Conservation (phyloP, 2,888 invertebrate species). For the Sinhomidia bicolor region DNA sequence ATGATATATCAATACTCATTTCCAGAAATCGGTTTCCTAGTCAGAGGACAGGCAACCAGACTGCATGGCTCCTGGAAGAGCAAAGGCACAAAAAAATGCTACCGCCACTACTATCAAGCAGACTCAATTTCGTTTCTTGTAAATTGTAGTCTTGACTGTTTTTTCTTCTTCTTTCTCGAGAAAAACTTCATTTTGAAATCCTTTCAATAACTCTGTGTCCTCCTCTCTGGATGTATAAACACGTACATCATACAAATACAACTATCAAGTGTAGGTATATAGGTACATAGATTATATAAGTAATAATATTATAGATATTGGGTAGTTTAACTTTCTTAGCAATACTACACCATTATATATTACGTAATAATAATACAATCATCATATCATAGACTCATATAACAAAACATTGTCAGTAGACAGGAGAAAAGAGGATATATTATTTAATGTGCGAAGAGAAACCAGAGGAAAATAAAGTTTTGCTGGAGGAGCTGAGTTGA, state of each 20-base stretch:
- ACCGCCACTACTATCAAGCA: not conserved
- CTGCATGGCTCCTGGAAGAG: conserved; percentile 58
- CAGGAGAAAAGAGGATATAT: conserved; percentile 5
- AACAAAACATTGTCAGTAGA: conserved; percentile 50
- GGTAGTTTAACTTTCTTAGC: no score
- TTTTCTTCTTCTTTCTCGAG: not conserved
- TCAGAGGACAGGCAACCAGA: no score
- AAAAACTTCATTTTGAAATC: conserved; percentile 67
- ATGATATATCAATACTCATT: conserved; percentile 63
- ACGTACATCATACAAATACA: conserved; percentile 6
- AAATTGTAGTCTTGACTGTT: no score
- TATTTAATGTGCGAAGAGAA: conserved; percentile 1
- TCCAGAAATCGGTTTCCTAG: conserved; percentile 39
- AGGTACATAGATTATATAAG: not conserved
- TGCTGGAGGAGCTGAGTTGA: conserved; percentile 34
- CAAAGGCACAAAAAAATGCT: not conserved
- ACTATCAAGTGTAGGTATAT: not conserved
- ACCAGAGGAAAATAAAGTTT: conserved; percentile 61
- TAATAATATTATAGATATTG: not conserved
- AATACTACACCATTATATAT: no score
- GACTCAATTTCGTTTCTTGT: conserved; percentile 16
- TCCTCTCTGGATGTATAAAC: conserved; percentile 1
- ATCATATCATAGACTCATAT: conserved; percentile 46
- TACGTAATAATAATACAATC: conserved; percentile 49
- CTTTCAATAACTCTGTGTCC: conserved; percentile 50